phyloP scores from a whole-genome alignment of 1,140 invertebrate species.

The Grapholita molesta region DNA sequence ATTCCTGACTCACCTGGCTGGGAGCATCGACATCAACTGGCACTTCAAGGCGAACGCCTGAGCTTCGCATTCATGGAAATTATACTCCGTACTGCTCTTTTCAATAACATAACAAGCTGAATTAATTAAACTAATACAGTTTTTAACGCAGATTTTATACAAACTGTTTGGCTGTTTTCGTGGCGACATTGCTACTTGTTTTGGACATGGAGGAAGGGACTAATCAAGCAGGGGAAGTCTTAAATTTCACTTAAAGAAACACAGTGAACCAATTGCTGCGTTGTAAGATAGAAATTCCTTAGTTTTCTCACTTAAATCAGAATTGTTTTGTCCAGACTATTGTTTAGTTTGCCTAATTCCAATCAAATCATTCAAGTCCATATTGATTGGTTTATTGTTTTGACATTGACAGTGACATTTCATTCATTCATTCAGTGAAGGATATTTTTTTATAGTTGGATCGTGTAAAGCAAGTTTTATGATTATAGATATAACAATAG shows the following conservation, averaged over 20 bases:
- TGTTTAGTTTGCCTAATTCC: neutral
- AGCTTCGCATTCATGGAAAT: slow-evolving; percentile 55
- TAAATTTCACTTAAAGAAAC: neutral
- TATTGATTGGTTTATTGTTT: neutral
- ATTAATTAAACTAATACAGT: slow-evolving; percentile 64
- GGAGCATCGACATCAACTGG: slow-evolving; percentile 59
- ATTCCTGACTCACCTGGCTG: slow-evolving; percentile 53
- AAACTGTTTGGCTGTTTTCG: slow-evolving; percentile 67
- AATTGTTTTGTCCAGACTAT: neutral
- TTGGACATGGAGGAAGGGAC: neutral
- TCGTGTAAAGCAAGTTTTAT: no score
- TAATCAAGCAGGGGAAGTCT: neutral
- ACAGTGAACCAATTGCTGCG: neutral
- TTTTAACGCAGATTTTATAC: slow-evolving; percentile 63
- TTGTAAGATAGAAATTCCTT: neutral
- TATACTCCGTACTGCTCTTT: slow-evolving; percentile 55
- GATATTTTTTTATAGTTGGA: no score
- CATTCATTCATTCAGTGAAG: neutral
- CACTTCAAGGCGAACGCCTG: slow-evolving; percentile 51
- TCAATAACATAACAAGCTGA: slow-evolving; percentile 68
- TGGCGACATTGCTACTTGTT: slow-evolving; percentile 54
- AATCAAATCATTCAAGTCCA: neutral
- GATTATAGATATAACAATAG: no score
- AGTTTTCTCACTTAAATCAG: neutral
- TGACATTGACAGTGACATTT: neutral